Evolutionary conservation across 1,140 invertebrate species (phyloP).

Genomic region (Hetaerina americana): DNA sequence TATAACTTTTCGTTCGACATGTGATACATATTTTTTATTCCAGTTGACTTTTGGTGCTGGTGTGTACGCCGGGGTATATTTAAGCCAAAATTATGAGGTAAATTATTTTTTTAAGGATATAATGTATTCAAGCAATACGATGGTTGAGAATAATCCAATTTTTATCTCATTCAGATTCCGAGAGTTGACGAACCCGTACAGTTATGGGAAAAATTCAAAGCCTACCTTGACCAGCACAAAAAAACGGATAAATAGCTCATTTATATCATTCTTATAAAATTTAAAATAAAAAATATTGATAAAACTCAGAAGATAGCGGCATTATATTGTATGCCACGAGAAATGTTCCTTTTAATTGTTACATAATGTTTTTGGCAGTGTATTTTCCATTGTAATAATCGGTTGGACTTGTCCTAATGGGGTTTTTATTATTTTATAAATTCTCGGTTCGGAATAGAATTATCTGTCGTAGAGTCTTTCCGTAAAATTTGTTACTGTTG

Average conservation of each 20-base stretch:
- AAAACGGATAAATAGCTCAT: slow-evolving; percentile 28
- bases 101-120: slow-evolving; percentile 4
- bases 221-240: slow-evolving; percentile 50
- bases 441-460: no score
- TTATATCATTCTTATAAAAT: no score
- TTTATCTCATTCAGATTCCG: slow-evolving; percentile 49
- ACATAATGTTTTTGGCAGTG: no score
- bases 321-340: no score
- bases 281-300: no score
- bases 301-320: no score
- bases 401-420: no score
- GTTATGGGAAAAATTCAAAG: slow-evolving; percentile 49
- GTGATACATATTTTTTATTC: slow-evolving; percentile 25
- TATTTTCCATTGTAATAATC: no score
- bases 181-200: slow-evolving; percentile 63
- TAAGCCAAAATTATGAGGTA: slow-evolving; percentile 71
- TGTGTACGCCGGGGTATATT: slow-evolving; percentile 64
- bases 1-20: neutral
- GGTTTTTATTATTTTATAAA: no score
- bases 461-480: no score
- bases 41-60: slow-evolving; percentile 62
- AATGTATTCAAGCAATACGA: neutral
- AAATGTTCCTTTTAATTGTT: no score
- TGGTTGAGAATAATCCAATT: neutral
- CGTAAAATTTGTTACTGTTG: no score